These are phyloP conservation scores for Holocentrus rufus DNA, from an alignment of 2,797 vertebrate species.

Conservation along the genomic window DNA sequence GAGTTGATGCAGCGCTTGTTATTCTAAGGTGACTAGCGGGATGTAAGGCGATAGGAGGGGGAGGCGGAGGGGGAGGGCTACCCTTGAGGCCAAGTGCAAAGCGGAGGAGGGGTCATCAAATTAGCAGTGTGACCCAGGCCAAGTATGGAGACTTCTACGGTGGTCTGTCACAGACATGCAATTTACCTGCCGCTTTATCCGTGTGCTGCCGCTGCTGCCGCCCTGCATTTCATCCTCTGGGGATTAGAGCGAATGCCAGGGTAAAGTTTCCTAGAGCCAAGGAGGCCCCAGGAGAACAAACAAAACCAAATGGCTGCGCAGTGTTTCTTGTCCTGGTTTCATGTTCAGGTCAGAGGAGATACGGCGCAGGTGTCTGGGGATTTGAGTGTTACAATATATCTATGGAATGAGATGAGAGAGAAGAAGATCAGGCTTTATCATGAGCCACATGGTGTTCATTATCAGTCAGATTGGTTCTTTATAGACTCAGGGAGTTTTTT, in stretches of 20 bases:
- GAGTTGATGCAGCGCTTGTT: slow-evolving; percentile 60
- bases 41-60: slow-evolving; percentile 67
- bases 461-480: slow-evolving; percentile 7
- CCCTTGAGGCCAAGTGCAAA: slow-evolving; percentile 59
- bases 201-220: slow-evolving; percentile 50
- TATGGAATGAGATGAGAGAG: slow-evolving; percentile 9
- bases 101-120: slow-evolving; percentile 61
- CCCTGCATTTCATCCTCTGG: slow-evolving; percentile 59
- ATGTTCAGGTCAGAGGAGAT: slow-evolving; percentile 71
- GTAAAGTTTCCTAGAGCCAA: slow-evolving; percentile 68
- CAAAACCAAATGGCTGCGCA: slow-evolving; percentile 72
- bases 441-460: slow-evolving; percentile 24
- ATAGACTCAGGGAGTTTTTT: background rate
- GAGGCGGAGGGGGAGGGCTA: too few relatives aligned
- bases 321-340: slow-evolving; percentile 72
- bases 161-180: slow-evolving; percentile 71
- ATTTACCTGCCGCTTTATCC: slow-evolving; percentile 69
- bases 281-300: slow-evolving; percentile 67
- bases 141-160: slow-evolving; percentile 51
- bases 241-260: slow-evolving; percentile 68
- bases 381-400: slow-evolving; percentile 33
- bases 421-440: slow-evolving; percentile 23
- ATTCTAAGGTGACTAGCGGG: slow-evolving; percentile 63
- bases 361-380: slow-evolving; percentile 59
- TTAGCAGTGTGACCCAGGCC: slow-evolving; percentile 56